These are phyloP conservation scores for Pelodiscus sinensis DNA, from an alignment of 2,113 vertebrate species.

Conservation along the genomic window DNA sequence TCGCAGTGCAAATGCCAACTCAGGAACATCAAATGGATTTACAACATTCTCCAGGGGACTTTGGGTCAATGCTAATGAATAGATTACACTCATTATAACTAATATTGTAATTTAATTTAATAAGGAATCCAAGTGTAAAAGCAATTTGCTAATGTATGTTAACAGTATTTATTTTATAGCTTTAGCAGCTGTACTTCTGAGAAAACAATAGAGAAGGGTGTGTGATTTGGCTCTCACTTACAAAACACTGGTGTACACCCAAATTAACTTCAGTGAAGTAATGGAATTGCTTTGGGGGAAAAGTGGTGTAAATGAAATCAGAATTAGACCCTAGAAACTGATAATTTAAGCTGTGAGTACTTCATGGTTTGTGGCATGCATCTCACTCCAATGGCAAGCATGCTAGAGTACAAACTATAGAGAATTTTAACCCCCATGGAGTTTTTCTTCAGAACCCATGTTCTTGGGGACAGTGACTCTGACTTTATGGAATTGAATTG, in stretches of 20 bases:
- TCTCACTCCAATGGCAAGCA: not conserved
- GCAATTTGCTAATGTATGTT: not conserved
- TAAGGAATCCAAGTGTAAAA: slow-evolving; percentile 57
- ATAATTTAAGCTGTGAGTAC: not conserved
- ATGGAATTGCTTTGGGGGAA: not conserved
- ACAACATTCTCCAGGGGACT: slow-evolving; percentile 19
- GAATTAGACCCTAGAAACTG: not conserved
- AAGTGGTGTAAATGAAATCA: not conserved
- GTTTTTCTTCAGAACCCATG: not conserved
- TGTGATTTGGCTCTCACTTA: slow-evolving; percentile 20
- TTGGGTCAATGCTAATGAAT: slow-evolving; percentile 48
- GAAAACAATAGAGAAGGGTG: slow-evolving; percentile 2
- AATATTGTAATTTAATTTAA: slow-evolving; percentile 47
- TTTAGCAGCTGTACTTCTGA: slow-evolving; percentile 18
- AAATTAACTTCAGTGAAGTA: not conserved
- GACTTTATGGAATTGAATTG: not conserved
- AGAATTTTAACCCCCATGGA: not conserved
- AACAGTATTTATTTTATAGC: slow-evolving; percentile 38
- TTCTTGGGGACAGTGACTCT: not conserved
- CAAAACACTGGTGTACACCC: slow-evolving; percentile 5
- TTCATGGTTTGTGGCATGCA: not conserved
- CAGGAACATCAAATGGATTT: not conserved
- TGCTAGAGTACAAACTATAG: fast-evolving
- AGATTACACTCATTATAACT: slow-evolving; percentile 58
- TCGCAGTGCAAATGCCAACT: slow-evolving; percentile 29